Evolutionary conservation across 1,140 invertebrate species (phyloP), one percentile per base, ranked within the genome.

Genomic region (Heliconius hewitsoni): DNA sequence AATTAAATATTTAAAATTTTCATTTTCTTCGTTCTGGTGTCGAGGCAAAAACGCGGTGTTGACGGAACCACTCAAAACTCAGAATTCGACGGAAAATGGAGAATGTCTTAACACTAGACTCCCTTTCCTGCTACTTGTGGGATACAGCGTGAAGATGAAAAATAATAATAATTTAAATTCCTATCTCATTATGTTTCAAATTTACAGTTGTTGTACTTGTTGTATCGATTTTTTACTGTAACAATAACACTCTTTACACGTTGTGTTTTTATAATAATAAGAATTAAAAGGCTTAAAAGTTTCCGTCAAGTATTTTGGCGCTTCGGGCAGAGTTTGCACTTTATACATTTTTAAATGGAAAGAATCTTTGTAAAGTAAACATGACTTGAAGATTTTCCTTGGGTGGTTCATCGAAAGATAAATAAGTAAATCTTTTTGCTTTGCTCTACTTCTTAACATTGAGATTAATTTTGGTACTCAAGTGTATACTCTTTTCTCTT

Each of bases 341-440:
- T 70, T 71, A 76, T 46, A 71, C 27, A 76, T 76, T 70, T 76
- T 76, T 76, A 76, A 70, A 70, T 75, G 23, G 52, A 46, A 55
- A 27, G 37, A 78, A 74, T 79, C 34, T 74, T 39, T 79, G 60
- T 52, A 74, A 74, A 79, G 74, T 74, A 73, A 79, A 74, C 73
- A 79, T 46, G 73, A 74, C 77, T 74, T 71, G 55, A 34, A 74
- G 71, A 79, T 79, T 79, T 50, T 73, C 42, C 55, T 57, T 34
- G 23, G 73, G 39, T 39, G 57, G 71, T 73, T 78, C 72, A 34
- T 79, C 60, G 73, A 27, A 42, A 79, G 78, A 75, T 79, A 79
- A 79, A 75, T 79, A 75, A 74, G 73, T 74, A 11, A 57, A 71
- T 79, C 73, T 75, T 79, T 78, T 78, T 70, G 74, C 73, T 74